phyloP scores from a whole-genome alignment of 2,888 invertebrate genomes.

The Coleophora flavipennella region DNA sequence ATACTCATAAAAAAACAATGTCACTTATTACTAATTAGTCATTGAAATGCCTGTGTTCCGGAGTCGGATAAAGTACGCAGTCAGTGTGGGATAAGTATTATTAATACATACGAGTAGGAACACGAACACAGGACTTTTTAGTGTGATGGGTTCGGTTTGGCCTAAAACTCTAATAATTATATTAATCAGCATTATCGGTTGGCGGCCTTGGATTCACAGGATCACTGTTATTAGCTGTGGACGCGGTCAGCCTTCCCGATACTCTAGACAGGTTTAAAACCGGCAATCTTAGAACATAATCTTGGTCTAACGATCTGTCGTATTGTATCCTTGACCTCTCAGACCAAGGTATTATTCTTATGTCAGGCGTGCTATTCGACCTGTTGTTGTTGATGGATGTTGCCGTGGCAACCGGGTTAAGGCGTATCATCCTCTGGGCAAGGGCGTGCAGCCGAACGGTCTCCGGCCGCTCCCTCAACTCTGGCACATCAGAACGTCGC shows the following conservation, averaged over 20 bases:
- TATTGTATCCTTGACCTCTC: constrained; percentile 31
- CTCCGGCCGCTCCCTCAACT: constrained; percentile 33
- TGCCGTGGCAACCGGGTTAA: constrained; percentile 33
- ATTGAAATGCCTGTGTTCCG: too few relatives aligned
- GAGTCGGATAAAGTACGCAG: too few relatives aligned
- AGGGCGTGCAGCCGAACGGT: constrained; percentile 39
- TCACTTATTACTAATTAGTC: too few relatives aligned
- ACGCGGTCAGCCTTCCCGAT: constrained; percentile 15
- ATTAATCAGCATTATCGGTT: constrained; percentile 26
- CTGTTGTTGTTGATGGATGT: constrained; percentile 14
- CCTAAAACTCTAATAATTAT: constrained; percentile 15
- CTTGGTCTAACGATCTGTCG: constrained; percentile 39
- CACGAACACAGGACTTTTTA: too few relatives aligned
- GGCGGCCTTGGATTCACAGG: constrained; percentile 23
- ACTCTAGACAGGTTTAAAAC: constrained; percentile 43
- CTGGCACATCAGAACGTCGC: constrained; percentile 32
- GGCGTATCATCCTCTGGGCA: constrained; percentile 48
- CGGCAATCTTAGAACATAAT: constrained; percentile 44
- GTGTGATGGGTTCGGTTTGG: too few relatives aligned
- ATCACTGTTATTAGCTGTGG: constrained; percentile 8
- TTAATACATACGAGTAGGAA: too few relatives aligned
- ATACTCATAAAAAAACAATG: not conserved
- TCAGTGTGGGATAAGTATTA: too few relatives aligned
- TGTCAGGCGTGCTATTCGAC: constrained; percentile 19
- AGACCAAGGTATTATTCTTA: constrained; percentile 44